A percentile compares a stretch with the other conserved stretches of the same genome.
Conservation (phyloP, 2,113 vertebrate species). For the Lagopus leucura region DNA sequence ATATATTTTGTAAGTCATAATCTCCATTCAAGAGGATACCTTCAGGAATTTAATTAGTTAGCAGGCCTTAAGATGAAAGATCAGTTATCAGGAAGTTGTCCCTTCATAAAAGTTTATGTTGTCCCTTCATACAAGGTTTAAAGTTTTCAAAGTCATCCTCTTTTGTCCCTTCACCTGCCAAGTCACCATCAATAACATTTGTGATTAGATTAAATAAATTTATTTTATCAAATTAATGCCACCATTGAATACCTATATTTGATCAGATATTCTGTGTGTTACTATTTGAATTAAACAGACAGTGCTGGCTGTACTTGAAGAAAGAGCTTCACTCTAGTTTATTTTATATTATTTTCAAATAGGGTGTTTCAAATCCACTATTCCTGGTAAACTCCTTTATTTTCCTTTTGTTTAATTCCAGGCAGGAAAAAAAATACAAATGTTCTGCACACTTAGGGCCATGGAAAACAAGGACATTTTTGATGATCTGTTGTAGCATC, state of each 20-base stretch:
- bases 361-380: not conserved
- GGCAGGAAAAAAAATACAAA: not conserved
- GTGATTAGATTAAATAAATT: conserved; percentile 30
- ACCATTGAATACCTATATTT: not conserved
- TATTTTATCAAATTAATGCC: conserved; percentile 17
- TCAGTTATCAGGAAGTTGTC: not conserved
- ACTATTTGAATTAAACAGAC: not conserved
- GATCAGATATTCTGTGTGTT: not conserved
- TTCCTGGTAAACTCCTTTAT: not conserved
- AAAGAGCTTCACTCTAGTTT: not conserved
- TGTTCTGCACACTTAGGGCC: not conserved
- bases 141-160: conserved; percentile 1
- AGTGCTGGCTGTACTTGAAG: not conserved
- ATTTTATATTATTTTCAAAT: not conserved
- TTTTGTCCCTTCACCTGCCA: conserved; percentile 10
- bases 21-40: not conserved
- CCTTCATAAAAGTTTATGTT: not conserved
- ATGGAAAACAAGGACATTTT: not conserved
- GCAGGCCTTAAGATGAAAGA: not conserved
- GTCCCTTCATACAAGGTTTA: not conserved
- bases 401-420: not conserved
- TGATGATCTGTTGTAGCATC: not conserved
- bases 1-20: conserved; percentile 16
- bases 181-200: not conserved
- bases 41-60: not conserved